Base-by-base conservation (phyloP, 2,113 vertebrate species). In the Miniopterus natalensis region DNA sequence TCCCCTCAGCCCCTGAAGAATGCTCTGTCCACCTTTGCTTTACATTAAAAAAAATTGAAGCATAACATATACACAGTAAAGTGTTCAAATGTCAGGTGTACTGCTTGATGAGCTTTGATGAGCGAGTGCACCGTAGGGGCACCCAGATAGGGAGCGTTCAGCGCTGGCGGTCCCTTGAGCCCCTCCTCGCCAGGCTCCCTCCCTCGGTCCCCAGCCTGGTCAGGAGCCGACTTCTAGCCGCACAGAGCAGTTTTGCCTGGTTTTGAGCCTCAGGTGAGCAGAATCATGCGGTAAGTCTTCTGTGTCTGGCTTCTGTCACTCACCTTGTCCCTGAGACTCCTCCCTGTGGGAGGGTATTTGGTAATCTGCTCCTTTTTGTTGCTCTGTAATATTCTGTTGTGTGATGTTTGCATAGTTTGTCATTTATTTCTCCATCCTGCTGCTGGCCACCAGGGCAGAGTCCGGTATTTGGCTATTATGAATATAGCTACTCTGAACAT, bases 321-420 rank as follows among this genome's bases (percentile, higher is more conserved):
- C 36, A 31, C 15, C 0, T 12, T 10, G 21, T 53, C 59, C 21
- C 31, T 18, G 79, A 71, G 53, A 31, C 4, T n/a, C 17, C 1
- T 14, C 29, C 6, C 0, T 4, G 57, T 3, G 14, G 40, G 13
- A 27, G 47, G 31, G 10, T 8, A n/a, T 2, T 53, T 21, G 53
- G n/a, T 6, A 8, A 15, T 14, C 40, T 8, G 1, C 51, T 84
- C 68, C n/a, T 80, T 51, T 84, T 53, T 57, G 27, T 87, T 18
- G 57, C 59, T 83, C 79, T 25, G 18, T 45, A 29, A 31, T 95
- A 21, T 63, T 84, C 77, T 20, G 10, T 27, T 10, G 11, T 65
- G 18, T 31, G 47, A 20, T 25, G 10, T 78, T 90, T 47, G 20
- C 17, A 6, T 49, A 25, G 13, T 47, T 84, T 45, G 51, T 59